phyloP scores from a whole-genome alignment of 2,888 invertebrate species.

The Caenorhabditis sulstoni region DNA sequence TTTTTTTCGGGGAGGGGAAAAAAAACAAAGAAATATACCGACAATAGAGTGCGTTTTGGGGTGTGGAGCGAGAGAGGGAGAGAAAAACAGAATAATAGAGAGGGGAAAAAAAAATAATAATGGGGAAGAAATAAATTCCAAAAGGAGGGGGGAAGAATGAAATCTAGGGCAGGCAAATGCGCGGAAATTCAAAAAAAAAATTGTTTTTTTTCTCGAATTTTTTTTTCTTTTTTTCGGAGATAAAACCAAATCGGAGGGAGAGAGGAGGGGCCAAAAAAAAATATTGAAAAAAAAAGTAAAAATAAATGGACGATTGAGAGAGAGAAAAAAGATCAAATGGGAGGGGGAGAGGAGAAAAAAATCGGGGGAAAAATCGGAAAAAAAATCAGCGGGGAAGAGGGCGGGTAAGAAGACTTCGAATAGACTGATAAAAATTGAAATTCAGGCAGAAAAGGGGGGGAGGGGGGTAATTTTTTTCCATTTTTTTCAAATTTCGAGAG shows the following conservation, averaged over 20 bases:
- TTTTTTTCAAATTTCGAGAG: too few species aligned
- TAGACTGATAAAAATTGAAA: too few species aligned
- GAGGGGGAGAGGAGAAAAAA: neutral
- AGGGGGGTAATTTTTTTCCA: too few species aligned
- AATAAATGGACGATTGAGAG: conserved; percentile 1
- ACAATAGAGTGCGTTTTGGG: too few species aligned
- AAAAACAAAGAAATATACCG: too few species aligned
- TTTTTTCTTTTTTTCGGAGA: neutral
- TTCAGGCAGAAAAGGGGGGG: too few species aligned
- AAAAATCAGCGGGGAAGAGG: neutral
- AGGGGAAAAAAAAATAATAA: neutral
- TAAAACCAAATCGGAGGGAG: neutral
- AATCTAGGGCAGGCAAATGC: too few species aligned
- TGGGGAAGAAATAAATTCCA: neutral
- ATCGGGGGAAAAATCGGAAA: neutral
- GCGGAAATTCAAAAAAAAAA: neutral
- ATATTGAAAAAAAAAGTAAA: conserved; percentile 1
- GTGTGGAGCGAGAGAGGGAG: too few species aligned
- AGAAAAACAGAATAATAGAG: too few species aligned
- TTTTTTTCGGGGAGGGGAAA: too few species aligned
- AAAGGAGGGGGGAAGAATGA: neutral
- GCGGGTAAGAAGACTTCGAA: neutral
- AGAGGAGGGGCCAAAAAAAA: neutral
- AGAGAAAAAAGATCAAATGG: neutral
- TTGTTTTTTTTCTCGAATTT: too few species aligned